Evolutionary conservation across 2,797 vertebrate species (phyloP).

Genomic region (Platyrinchus mystaceus): DNA sequence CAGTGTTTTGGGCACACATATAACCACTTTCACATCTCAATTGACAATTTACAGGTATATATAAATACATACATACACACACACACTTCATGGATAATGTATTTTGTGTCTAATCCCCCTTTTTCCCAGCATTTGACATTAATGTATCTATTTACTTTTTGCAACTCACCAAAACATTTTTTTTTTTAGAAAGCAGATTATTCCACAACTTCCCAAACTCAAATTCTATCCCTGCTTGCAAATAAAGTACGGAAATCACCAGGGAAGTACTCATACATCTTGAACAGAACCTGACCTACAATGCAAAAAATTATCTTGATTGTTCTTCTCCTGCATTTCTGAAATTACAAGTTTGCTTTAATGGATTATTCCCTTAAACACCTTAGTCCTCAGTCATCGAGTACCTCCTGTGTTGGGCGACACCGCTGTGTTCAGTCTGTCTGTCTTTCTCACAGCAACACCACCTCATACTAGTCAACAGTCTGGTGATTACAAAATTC

Average conservation of each 20-base stretch:
- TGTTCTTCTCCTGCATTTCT: not conserved
- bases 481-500: slow-evolving; percentile 25
- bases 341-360: not conserved
- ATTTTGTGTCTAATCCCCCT: not conserved
- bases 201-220: not conserved
- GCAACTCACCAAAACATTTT: not conserved
- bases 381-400: not conserved
- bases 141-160: not conserved
- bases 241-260: not conserved
- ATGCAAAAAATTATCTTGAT: not conserved
- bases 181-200: not conserved
- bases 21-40: not conserved
- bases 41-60: not conserved
- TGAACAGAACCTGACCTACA: not conserved
- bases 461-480: not conserved
- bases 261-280: not conserved
- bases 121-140: not conserved
- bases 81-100: accelerated
- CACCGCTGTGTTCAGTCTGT: not conserved
- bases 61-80: accelerated
- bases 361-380: not conserved
- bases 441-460: not conserved
- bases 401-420: not conserved
- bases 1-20: not conserved
- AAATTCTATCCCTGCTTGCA: not conserved